These are phyloP conservation scores for Anastatus disparis DNA, from an alignment of 1,140 invertebrate genomes.

Conservation along the genomic window DNA sequence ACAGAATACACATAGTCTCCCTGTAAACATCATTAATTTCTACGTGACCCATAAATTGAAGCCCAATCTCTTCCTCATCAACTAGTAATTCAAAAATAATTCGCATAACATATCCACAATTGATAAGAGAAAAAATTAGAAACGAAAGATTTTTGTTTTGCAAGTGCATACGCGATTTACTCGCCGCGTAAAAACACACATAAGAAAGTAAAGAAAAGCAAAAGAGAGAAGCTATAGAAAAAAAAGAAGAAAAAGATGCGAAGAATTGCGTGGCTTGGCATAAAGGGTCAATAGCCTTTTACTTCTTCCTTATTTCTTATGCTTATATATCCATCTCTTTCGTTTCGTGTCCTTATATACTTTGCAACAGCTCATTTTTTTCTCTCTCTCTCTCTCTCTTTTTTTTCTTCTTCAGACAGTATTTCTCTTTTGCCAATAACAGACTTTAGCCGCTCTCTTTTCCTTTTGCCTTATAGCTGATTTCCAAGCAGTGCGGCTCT, in stretches of 20 bases:
- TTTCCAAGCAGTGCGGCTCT: background rate
- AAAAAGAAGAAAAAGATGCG: conserved; percentile 34
- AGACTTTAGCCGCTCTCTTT: too few species aligned
- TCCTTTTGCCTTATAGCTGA: background rate
- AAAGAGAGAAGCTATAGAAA: background rate
- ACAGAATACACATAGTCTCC: too few species aligned
- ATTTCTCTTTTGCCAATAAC: too few species aligned
- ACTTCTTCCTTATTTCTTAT: conserved; percentile 13
- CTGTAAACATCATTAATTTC: too few species aligned
- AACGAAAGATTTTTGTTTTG: too few species aligned
- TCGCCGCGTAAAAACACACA: background rate
- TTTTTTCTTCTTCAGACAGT: background rate
- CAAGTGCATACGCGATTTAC: too few species aligned
- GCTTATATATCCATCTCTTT: background rate
- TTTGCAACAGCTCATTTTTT: background rate
- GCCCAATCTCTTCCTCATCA: too few species aligned
- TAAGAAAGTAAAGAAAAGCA: background rate
- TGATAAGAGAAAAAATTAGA: too few species aligned
- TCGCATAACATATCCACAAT: too few species aligned
- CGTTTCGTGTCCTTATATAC: too few species aligned
- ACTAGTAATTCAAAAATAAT: too few species aligned
- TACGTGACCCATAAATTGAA: too few species aligned
- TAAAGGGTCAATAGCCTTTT: conserved; percentile 39
- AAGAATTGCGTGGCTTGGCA: conserved; percentile 18
- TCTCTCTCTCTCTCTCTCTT: background rate